Percentiles rank a stretch among this genome's conserved stretches.
These are phyloP conservation scores for Drosophila nasuta DNA, from an alignment of 1,140 invertebrate genomes.

Conservation along the genomic window DNA sequence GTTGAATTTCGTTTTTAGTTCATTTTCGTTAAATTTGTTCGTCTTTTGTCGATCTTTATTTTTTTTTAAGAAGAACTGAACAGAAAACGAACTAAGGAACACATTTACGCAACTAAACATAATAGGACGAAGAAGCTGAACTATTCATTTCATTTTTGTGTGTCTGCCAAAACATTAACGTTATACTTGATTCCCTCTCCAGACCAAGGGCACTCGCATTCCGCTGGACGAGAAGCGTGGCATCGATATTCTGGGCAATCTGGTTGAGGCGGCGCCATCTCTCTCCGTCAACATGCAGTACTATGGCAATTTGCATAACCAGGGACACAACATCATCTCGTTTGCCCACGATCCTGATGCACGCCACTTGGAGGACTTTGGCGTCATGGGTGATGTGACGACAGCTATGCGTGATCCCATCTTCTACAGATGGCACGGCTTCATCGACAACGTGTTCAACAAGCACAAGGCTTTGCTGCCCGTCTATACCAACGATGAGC, in stretches of 20 bases:
- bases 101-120: too few relatives aligned
- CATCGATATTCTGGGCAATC: conserved; percentile 89
- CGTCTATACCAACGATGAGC: conserved; percentile 86
- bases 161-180: too few relatives aligned
- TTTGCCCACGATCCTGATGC: conserved; percentile 88
- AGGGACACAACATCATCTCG: conserved; percentile 87
- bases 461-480: conserved; percentile 88
- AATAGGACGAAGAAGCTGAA: too few relatives aligned
- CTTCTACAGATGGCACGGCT: conserved; percentile 90
- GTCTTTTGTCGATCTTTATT: too few relatives aligned
- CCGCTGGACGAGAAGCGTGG: conserved; percentile 69
- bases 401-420: conserved; percentile 90
- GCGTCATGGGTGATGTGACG: conserved; percentile 89
- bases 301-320: conserved; percentile 89
- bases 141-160: too few relatives aligned
- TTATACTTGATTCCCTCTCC: neutral
- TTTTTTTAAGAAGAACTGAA: too few relatives aligned
- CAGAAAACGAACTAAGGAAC: too few relatives aligned
- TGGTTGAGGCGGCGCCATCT: conserved; percentile 86
- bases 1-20: too few relatives aligned
- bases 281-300: conserved; percentile 86
- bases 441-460: conserved; percentile 88
- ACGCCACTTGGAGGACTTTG: conserved; percentile 87
- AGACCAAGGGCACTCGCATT: conserved; percentile 63
- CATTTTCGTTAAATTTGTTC: too few relatives aligned